phyloP scores from a whole-genome alignment of 2,888 invertebrate genomes.

The Aromia moschata region DNA sequence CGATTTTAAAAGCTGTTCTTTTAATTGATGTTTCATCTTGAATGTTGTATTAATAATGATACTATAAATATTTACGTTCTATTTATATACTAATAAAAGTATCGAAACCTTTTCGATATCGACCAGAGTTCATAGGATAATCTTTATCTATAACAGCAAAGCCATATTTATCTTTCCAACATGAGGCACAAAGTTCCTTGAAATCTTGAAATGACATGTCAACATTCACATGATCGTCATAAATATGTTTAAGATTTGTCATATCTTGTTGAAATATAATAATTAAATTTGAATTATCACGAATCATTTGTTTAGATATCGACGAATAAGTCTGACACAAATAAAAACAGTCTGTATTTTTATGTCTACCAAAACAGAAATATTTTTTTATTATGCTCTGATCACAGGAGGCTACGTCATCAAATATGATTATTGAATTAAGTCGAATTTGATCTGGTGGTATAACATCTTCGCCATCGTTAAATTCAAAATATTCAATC shows the following conservation, averaged over 20 bases:
- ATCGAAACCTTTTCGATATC: too few species aligned
- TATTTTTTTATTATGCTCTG: slow-evolving; percentile 26
- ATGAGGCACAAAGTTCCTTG: too few species aligned
- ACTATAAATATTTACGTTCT: too few species aligned
- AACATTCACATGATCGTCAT: slow-evolving; percentile 20
- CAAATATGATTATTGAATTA: slow-evolving; percentile 27
- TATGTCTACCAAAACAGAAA: slow-evolving; percentile 27
- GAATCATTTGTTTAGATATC: slow-evolving; percentile 21
- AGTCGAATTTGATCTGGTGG: neutral
- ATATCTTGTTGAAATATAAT: slow-evolving; percentile 28
- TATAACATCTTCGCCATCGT: slow-evolving; percentile 2
- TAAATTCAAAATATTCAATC: neutral
- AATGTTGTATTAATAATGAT: too few species aligned
- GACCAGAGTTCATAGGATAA: too few species aligned
- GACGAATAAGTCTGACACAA: slow-evolving; percentile 1
- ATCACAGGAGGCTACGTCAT: slow-evolving; percentile 23
- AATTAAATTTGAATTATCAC: slow-evolving; percentile 23
- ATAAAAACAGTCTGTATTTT: slow-evolving; percentile 29
- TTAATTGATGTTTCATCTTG: too few species aligned
- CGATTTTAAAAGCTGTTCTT: too few species aligned
- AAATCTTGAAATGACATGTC: slow-evolving; percentile 23
- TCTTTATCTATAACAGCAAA: too few species aligned
- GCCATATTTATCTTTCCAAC: too few species aligned
- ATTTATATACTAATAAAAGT: too few species aligned
- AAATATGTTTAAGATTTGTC: slow-evolving; percentile 25